phyloP scores from a whole-genome alignment of 2,113 vertebrate species.

The Delphinus delphis region DNA sequence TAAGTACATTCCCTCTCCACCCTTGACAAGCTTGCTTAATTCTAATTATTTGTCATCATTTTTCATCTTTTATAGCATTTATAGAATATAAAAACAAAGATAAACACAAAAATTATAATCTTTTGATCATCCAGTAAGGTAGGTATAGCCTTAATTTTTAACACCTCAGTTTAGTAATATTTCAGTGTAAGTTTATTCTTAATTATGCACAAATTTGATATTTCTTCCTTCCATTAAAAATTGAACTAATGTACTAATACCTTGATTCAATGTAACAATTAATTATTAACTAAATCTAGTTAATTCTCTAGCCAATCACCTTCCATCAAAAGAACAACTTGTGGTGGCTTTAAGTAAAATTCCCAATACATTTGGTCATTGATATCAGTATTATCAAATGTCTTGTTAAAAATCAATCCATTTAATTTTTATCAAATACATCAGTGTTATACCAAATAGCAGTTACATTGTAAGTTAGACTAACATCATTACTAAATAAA shows the following conservation, averaged over 20 bases:
- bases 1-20: background rate
- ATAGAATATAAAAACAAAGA: background rate
- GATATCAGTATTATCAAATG: background rate
- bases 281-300: background rate
- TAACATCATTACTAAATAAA: background rate
- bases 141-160: background rate
- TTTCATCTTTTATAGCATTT: background rate
- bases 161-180: background rate
- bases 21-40: background rate
- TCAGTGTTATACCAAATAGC: background rate
- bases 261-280: background rate
- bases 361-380: background rate
- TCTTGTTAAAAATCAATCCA: background rate
- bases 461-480: background rate
- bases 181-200: background rate
- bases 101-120: background rate
- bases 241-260: background rate
- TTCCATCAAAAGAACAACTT: background rate
- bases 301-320: background rate
- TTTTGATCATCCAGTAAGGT: background rate
- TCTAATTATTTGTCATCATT: background rate
- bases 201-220: background rate
- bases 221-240: background rate
- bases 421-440: background rate
- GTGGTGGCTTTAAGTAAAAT: background rate